Conservation (phyloP, 1,140 invertebrate species). For the Globodera rostochiensis region DNA sequence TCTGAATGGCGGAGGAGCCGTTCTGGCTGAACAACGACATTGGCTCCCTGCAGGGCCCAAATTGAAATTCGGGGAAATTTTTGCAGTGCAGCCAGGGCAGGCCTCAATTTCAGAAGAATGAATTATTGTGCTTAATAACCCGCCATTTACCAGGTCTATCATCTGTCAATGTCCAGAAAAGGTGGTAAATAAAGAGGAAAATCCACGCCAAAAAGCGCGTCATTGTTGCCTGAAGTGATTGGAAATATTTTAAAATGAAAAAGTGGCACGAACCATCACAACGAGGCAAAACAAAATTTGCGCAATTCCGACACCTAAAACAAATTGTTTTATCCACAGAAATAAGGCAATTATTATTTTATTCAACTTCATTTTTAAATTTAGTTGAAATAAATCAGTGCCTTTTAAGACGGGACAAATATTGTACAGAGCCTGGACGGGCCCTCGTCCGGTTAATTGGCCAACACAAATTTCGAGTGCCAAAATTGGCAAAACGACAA, state of each 20-base stretch:
- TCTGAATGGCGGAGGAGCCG: neutral
- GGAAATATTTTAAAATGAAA: constrained; percentile 7
- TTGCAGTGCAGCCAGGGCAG: constrained; percentile 63
- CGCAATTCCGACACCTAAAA: constrained; percentile 59
- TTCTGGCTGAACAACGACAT: constrained; percentile 34
- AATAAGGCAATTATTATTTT: neutral
- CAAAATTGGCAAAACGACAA: constrained; percentile 56
- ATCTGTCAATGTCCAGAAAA: constrained; percentile 61
- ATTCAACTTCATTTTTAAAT: neutral
- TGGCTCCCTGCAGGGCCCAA: constrained; percentile 51
- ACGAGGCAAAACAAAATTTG: constrained; percentile 62
- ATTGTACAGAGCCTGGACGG: constrained; percentile 61
- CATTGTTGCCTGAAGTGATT: constrained; percentile 27
- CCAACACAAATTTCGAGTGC: constrained; percentile 61
- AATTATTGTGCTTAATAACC: neutral
- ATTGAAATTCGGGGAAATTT: constrained; percentile 62
- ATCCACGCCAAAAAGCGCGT: constrained; percentile 53
- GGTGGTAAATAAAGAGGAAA: constrained; percentile 60
- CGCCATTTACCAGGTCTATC: constrained; percentile 50
- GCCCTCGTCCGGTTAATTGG: constrained; percentile 62
- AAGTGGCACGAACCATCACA: constrained; percentile 49
- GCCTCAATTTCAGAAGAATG: constrained; percentile 35
- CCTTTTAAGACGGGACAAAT: constrained; percentile 63
- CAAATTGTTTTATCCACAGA: neutral
- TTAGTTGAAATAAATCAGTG: constrained; percentile 31